Base-by-base conservation (phyloP, 2,888 invertebrate species). In the Phyllotreta cruciferae region DNA sequence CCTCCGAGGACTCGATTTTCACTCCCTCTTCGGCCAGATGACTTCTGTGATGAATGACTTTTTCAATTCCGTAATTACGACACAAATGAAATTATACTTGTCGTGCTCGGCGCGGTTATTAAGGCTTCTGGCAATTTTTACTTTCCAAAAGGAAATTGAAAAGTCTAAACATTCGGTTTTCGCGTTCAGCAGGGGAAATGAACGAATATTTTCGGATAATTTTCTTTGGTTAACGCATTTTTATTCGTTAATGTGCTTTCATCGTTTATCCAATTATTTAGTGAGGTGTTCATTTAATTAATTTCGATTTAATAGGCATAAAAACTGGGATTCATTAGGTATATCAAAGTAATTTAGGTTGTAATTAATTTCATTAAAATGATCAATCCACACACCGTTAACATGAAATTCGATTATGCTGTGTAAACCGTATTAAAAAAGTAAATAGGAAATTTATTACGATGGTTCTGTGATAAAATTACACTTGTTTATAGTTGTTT, bases 1-100 rank as follows among this genome's bases (percentile, higher is more conserved):
- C 66, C 73, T 42, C 36, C 50, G 42, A 50, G 71, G 75, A 71
- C 75, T 75, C 75, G 73, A 77, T 76, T 77, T 75, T 77, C 74
- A 77, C 76, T 76, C 74, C 76, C 76, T 76, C 77, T 76, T 75
- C 74, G 75, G 75, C 76, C 77, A 77, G 77, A 77, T 77, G 77
- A 77, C 76, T 77, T 75, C 73, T 71, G 74, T 77, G 77, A 78
- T 78, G 77, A 78, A 77, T 76, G 73, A 62, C 61, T 60, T 62
- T 65, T 57, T 67, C 63, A 65, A 60, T 65, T 65, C 55, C 58
- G 63, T 62, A 64, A 64, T 64, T 64, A 66, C 58, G 60, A 64
- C 36, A 47, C 52, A 52, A 52, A 52, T 52, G 52, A 52, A 52
- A 52, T 52, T 52, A 52, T 52, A 52, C 52, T 52, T 52, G 52